These are phyloP conservation scores for Acanthosepion esculentum DNA, from an alignment of 2,888 invertebrate genomes.

Conservation along the genomic window DNA sequence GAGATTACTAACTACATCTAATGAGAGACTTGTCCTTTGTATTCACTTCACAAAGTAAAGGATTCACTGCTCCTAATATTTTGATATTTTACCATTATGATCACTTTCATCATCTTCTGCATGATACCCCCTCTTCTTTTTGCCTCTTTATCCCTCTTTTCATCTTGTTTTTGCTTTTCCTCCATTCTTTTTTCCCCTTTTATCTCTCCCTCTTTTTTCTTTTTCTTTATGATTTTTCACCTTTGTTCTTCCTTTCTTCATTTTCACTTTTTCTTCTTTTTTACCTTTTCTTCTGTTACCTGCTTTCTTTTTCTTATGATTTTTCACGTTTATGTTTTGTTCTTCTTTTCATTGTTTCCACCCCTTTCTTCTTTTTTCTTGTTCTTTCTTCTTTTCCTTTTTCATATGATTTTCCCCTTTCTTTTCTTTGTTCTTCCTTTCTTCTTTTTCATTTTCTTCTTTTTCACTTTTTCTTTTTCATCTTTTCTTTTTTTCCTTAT, in stretches of 20 bases:
- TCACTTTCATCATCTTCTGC: not conserved
- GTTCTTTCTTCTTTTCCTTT: accelerated
- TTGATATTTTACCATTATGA: not conserved
- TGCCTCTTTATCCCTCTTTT: not conserved
- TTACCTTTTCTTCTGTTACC: too few relatives aligned
- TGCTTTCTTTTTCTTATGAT: not conserved
- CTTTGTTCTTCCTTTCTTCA: too few relatives aligned
- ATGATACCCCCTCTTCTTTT: not conserved
- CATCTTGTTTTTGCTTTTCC: too few relatives aligned
- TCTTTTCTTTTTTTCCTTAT: not conserved
- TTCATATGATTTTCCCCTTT: not conserved
- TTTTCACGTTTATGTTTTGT: too few relatives aligned
- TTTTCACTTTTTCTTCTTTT: too few relatives aligned
- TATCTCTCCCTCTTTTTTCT: too few relatives aligned
- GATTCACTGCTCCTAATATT: not conserved
- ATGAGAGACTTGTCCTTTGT: not conserved
- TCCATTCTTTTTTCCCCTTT: too few relatives aligned
- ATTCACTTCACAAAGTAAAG: not conserved
- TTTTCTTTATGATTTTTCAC: too few relatives aligned
- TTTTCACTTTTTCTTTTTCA: not conserved
- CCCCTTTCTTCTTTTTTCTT: too few relatives aligned
- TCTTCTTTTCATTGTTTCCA: too few relatives aligned
- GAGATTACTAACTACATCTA: not conserved
- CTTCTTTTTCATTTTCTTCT: not conserved
- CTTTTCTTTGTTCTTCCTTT: too few relatives aligned